Base-by-base conservation (phyloP, 2,797 vertebrate species). In the Parotocinclus haroldoi region DNA sequence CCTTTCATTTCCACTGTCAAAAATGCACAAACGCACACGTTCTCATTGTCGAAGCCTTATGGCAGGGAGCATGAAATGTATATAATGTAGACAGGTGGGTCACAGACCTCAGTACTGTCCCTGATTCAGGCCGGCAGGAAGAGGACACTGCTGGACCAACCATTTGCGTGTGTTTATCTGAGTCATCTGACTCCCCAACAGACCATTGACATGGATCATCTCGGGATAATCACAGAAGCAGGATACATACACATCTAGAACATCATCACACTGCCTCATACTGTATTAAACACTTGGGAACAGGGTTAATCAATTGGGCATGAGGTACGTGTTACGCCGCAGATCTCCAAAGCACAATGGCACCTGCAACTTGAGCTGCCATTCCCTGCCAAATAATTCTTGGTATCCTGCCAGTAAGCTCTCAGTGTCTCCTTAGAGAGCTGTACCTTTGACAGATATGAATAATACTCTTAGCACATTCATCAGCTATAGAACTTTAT, bases 151-250 rank as follows among this genome's bases (percentile, higher is more conserved):
- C 72, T 85, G 37, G 16, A 17, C 27, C 27, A 27, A 27, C 27
- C 27, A 18, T 36, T 79, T 80, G 85, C 76, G 74, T 74, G 77
- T 80, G 74, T 75, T 69, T 72, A 36, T 72, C 70, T 77, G 56
- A 83, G 74, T 78, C 80, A 76, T 80, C 76, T 80, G 66, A 84
- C 78, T 79, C 66, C 72, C 68, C 76, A 77, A 77, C 83, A 76
- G 72, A 67, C 74, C 83, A 82, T 83, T 81, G 81, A 56, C 10
- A 65, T 52, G 75, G 78, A 82, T 87, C 84, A 87, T 74, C 77
- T 67, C 36, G 69, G 73, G n/a, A n/a, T n/a, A n/a, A n/a, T n/a
- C n/a, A 56, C 36, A 55, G 65, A 27, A 69, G 45, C 46, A n/a
- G 59, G 66, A 44, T 58, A 55, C 68, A 65, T 59, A 62, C 40